Evolutionary conservation across 2,888 invertebrate species (phyloP), one percentile per base, ranked within the genome.

Genomic region (Trilocha varians): DNA sequence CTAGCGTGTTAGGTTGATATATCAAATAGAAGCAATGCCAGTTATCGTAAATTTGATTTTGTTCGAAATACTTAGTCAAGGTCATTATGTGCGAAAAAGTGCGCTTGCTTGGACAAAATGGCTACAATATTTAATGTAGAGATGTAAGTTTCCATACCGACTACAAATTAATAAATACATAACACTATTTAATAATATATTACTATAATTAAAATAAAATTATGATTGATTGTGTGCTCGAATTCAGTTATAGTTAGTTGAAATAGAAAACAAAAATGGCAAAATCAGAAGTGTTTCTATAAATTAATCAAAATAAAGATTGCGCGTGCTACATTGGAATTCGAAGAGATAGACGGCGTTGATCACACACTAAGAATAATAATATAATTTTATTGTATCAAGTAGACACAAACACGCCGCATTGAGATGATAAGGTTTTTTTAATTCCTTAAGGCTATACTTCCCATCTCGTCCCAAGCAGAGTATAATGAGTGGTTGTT

Each of bases 401-500:
- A 42, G 42, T 35, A 42, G 40, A 40, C 41, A 36, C 41, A 51
- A 48, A 49, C 43, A 44, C 39, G 40, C 45, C 40, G 38, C 46
- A 47, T 48, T 44, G 42, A 43, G 42, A 46, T 53, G 44, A 46
- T 48, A 53, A 48, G 45, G 53, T 55, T 55, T 59, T 67, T 65
- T 65, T 56, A 62, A 59, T 61, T 65, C 66, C 70, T 64, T 55
- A 55, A 65, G 65, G 69, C 67, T 54, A 53, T 53, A 62, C 56
- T 64, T 62, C 61, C 57, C 61, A 58, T 68, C 68, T 65, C 70
- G 63, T 70, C 67, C 65, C 62, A 65, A 62, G 70, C 59, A 65
- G 55, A 39, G 62, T 61, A 76, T 79, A 80, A 80, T 79, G 76
- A 80, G 77, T 66, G 76, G 78, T 76, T 80, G 78, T 80, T 78